Evolutionary conservation across 1,140 invertebrate species (phyloP), one percentile per base, ranked within the genome.

Genomic region (Leguminivora glycinivorella): DNA sequence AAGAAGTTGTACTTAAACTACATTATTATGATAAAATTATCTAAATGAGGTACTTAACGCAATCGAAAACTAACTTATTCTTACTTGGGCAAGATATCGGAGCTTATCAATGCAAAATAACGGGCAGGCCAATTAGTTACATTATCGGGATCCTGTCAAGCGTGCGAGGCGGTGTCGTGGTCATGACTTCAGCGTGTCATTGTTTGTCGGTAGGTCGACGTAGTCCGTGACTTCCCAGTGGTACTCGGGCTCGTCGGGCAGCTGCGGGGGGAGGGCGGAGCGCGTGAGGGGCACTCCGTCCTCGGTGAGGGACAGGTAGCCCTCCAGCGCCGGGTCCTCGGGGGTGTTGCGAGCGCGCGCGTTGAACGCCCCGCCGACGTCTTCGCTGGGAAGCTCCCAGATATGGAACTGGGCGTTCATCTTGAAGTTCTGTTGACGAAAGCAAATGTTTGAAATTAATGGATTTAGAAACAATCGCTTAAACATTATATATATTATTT

Each of bases 221-320:
- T 92, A 92, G 70, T 92, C 91, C 4, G 83, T 70, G 4, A 89
- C 88, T 70, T 91, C 88, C 91, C 91, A 92, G 70, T 92, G 83
- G n/a, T 76, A 63, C 69, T 92, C 91, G 2, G 83, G 80, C 52
- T 91, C 90, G 19, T 89, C 86, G 0, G 83, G 79, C 10, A 89
- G 77, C 5, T 81, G 77, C 0, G 86, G 89, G 1, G 92, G 92
- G 2, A 90, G 80, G 6, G 93, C 85, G 14, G 87, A 91, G 4
- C 93, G 93, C 24, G 93, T 83, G 26, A 95, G 74, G 0, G 95
- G 95, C 38, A 90, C 88, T 0, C 95, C 94, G 60, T 93, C 85
- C 1, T 90, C 69, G 56, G 93, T 93, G 19, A 95, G 77, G 1
- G 94, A 94, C 4, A 94, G 85, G 82, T 95, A 95, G 2, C 90